Base-by-base conservation (phyloP, 2,113 vertebrate species). In the Nyctibius bracteatus region DNA sequence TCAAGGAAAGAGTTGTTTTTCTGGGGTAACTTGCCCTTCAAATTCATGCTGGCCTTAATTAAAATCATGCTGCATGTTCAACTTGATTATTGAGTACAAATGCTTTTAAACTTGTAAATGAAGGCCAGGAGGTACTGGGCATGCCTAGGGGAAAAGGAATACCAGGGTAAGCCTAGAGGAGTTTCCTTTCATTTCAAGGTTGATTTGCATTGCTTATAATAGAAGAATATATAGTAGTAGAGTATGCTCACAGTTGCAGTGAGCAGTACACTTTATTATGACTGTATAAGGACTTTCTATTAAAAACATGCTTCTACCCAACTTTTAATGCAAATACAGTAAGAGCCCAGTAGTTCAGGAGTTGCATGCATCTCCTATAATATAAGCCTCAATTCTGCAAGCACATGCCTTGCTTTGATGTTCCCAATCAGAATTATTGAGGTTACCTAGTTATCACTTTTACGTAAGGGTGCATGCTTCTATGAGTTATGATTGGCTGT, bases 391-490 rank as follows among this genome's bases (percentile, higher is more conserved):
- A 73, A 3, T 55, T 39, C 44, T 75, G 27, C 5, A 44, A 57
- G 8, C 9, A 20, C 11, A 15, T n/a, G 19, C 14, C n/a, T 71
- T 31, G 2, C 49, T 71, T 61, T 79, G n/a, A 49, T 78, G n/a
- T n/a, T 46, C 41, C 31, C n/a, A 22, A 33, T 88, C 3, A 54
- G 39, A 86, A 37, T 37, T 86, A 20, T 10, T 68, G 49, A 88
- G 44, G 41, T 70, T 91, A 37, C 47, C 25, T 61, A 25, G 27
- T 44, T 86, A 2, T 3, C 3, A 1, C 12, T 46, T 70, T 61
- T 66, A 25, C 1, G 0, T n/a, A 46, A 58, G 31, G 17, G 2
- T 37, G 10, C 0, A 0, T 3, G 3, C 6, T 54, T 52, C 18
- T 79, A 0, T 43, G 33, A 14, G 18, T 90, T 51, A 14, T 24